Base-by-base conservation (phyloP, 1,140 invertebrate species). In the Muscidifurax raptorellus region DNA sequence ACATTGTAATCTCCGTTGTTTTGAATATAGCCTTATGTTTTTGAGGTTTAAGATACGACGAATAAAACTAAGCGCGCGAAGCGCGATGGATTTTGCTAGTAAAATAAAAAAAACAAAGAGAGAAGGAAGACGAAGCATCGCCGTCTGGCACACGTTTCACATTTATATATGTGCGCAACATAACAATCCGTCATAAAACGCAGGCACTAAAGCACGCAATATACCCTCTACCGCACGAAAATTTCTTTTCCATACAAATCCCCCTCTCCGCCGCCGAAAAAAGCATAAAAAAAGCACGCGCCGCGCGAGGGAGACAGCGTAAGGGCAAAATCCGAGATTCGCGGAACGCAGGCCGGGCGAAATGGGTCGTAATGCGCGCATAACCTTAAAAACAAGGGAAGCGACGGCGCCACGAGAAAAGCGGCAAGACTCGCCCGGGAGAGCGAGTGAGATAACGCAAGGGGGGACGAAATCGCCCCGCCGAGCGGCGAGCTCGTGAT, bases 341-440 rank as follows among this genome's bases (percentile, higher is more conserved):
- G 88, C 86, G 86, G 88, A 90, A 89, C 86, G 87, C 59, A 59
- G 27, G 36, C 78, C 13, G 28, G 22, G 40, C 86, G 89, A 85
- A 91, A 90, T 90, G 87, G 89, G 83, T 88, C 87, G 87, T 91
- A 91, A 91, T 90, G 86, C 87, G 88, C 87, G 83, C 87, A 90
- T 90, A 91, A 91, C 87, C 89, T 91, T 91, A 91, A 91, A 90
- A 91, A 90, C 86, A 88, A 87, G 87, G 80, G 87, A 86, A 64
- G 59, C 28, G 18, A 79, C 28, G 25, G 28, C 25, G 28, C 44
- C 40, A 25, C 28, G 67, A 32, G 28, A 59, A 69, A 2, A 72
- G 71, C 66, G 40, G n/a, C 71, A 40, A 74, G 80, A 72, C 18
- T 72, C 67, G 44, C 47, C n/a, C n/a, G 36, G 12, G 27, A 76